Evolutionary conservation across 2,888 invertebrate genomes (phyloP).

Genomic region (Conops quadrifasciatus): DNA sequence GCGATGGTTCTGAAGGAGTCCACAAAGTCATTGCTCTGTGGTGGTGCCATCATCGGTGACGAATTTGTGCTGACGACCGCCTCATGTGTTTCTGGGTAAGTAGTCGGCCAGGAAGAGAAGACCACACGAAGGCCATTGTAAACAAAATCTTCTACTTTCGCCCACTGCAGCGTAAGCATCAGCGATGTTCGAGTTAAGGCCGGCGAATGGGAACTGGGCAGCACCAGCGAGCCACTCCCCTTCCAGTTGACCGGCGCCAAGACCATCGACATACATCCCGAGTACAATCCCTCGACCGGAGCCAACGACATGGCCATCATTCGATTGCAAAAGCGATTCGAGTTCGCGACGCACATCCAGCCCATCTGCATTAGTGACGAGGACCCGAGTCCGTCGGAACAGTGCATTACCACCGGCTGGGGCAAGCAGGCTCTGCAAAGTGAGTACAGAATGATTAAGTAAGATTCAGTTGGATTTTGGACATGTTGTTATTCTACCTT

Average conservation of each 20-base stretch:
- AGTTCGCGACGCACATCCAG: slow-evolving; percentile 76
- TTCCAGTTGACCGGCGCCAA: slow-evolving; percentile 80
- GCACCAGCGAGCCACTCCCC: slow-evolving; percentile 80
- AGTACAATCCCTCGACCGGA: slow-evolving; percentile 70
- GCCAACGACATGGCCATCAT: slow-evolving; percentile 78
- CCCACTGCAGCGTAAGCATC: slow-evolving; percentile 48
- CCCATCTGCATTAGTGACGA: slow-evolving; percentile 77
- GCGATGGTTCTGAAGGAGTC: slow-evolving; percentile 80
- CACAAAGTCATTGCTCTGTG: slow-evolving; percentile 78
- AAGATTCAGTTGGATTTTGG: too few relatives aligned
- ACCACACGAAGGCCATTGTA: neutral
- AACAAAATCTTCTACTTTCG: neutral
- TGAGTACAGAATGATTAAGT: slow-evolving; percentile 62
- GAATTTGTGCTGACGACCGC: slow-evolving; percentile 81
- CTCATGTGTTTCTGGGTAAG: slow-evolving; percentile 81
- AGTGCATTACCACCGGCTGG: slow-evolving; percentile 84
- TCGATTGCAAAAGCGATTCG: slow-evolving; percentile 71
- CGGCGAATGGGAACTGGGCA: slow-evolving; percentile 85
- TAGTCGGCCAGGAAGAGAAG: neutral
- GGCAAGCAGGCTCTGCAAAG: slow-evolving; percentile 81
- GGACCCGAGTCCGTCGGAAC: slow-evolving; percentile 67
- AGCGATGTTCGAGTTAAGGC: slow-evolving; percentile 77
- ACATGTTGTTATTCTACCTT: slow-evolving; percentile 15
- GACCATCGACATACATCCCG: slow-evolving; percentile 76
- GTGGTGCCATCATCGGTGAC: slow-evolving; percentile 79